phyloP scores from a whole-genome alignment of 2,888 invertebrate genomes.

The Empis livida region DNA sequence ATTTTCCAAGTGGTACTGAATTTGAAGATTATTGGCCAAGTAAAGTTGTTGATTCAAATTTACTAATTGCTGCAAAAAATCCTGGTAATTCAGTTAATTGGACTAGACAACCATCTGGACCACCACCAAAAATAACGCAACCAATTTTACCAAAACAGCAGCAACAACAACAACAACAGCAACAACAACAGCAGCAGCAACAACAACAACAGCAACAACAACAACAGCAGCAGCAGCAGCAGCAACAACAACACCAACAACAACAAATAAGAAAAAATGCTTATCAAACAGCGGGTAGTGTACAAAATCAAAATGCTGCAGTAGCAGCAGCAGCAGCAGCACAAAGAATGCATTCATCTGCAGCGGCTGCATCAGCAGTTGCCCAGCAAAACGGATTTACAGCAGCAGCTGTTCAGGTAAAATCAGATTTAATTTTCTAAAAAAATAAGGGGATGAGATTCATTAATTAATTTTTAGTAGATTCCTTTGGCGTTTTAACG shows the following conservation, averaged over 20 bases:
- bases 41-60: constrained; percentile 71
- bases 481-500: too few species aligned
- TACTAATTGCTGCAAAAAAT: constrained; percentile 53
- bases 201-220: constrained; percentile 26
- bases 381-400: constrained; percentile 25
- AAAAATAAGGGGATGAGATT: too few species aligned
- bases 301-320: constrained; percentile 5
- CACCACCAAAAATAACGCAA: constrained; percentile 41
- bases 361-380: constrained; percentile 29
- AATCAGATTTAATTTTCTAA: too few species aligned
- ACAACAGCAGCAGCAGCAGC: too few species aligned
- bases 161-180: constrained; percentile 22
- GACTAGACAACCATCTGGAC: constrained; percentile 65
- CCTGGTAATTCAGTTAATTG: constrained; percentile 51
- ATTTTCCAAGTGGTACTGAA: constrained; percentile 77
- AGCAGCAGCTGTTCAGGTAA: constrained; percentile 23
- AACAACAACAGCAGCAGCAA: constrained; percentile 14
- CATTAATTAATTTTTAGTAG: too few species aligned
- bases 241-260: constrained; percentile 16
- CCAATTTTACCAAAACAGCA: constrained; percentile 22
- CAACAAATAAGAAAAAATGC: constrained; percentile 11
- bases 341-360: constrained; percentile 26
- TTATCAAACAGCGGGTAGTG: constrained; percentile 10
- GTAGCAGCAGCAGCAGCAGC: constrained; percentile 9
- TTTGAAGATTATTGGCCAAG: constrained; percentile 92